Base-by-base conservation (phyloP, 2,113 vertebrate species). In the Epinephelus lanceolatus region DNA sequence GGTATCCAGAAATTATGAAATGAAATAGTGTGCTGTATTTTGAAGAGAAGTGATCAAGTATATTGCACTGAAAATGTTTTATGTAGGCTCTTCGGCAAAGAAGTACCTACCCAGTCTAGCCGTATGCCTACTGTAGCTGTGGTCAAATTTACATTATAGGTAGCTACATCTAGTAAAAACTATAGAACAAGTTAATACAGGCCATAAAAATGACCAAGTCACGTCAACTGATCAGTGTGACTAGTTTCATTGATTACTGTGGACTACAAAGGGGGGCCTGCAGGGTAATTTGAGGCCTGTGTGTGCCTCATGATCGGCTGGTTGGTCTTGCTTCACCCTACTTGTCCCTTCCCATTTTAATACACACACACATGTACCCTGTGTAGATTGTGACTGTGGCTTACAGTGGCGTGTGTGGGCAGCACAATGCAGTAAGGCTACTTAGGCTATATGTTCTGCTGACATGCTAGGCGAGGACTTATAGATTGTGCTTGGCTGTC, bases 361-460 rank as follows among this genome's bases (percentile, higher is more conserved):
- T 27, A 3, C 72, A 70, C 77, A 79, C 21, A 77, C 71, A 61
- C 84, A 37, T 71, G 69, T 80, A 71, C 80, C 70, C 80, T 88
- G 87, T 91, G 78, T 88, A 71, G 71, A 81, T 76, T 82, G 88
- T 75, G 81, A 80, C 74, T 52, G 13, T 69, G 83, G 87, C 85
- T 93, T 92, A 91, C 74, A 62, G 70, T 76, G 69, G 85, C 7
- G 40, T 87, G 83, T 70, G 87, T 81, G 81, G 86, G 86, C 81
- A 83, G 82, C 75, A 72, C 90, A 49, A 55, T 83, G 86, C 87
- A 86, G 83, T 93, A 90, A 93, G 91, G 79, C 83, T 91, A 82
- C 91, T 93, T 91, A 90, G 86, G 72, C 89, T 88, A 89, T 92
- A 82, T 82, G 92, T 92, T 90, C 90, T 93, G 93, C 94, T 94